phyloP scores from a whole-genome alignment of 2,113 vertebrate species.

The Microcebus jonahi region DNA sequence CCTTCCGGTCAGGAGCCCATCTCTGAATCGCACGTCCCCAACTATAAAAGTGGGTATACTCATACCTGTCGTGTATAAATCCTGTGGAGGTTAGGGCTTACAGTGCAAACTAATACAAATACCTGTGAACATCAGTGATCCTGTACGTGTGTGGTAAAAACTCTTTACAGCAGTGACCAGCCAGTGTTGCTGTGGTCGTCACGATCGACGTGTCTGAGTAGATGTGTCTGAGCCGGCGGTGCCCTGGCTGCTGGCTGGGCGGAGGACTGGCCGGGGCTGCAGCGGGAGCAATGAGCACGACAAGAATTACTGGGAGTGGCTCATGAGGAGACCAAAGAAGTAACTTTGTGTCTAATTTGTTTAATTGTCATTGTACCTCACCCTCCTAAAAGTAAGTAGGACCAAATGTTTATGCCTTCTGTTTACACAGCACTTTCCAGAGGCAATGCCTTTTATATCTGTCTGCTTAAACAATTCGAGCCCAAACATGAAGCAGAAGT shows the following conservation, averaged over 20 bases:
- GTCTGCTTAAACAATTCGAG: not conserved
- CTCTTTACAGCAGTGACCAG: not conserved
- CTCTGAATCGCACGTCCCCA: rapidly evolving
- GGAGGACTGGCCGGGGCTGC: rapidly evolving
- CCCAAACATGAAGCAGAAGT: not conserved
- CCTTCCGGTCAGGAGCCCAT: not conserved
- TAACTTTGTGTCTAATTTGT: not conserved
- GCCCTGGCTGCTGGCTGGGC: not conserved
- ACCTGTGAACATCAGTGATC: not conserved
- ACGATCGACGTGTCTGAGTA: too few species aligned
- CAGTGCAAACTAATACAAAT: not conserved
- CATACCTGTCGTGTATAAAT: not conserved
- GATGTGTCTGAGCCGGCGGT: rapidly evolving
- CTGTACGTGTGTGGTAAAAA: not conserved
- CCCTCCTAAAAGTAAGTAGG: not conserved
- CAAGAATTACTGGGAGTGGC: not conserved
- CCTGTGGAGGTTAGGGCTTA: not conserved
- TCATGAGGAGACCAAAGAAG: not conserved
- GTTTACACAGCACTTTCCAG: too few species aligned
- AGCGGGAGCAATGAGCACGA: not conserved
- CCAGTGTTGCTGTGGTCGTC: rapidly evolving
- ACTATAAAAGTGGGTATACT: not conserved
- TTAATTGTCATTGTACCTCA: not conserved
- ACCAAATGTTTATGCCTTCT: too few species aligned
- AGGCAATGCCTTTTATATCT: too few species aligned